Base-by-base conservation (phyloP, 2,113 vertebrate genomes). In the Sorex araneus region DNA sequence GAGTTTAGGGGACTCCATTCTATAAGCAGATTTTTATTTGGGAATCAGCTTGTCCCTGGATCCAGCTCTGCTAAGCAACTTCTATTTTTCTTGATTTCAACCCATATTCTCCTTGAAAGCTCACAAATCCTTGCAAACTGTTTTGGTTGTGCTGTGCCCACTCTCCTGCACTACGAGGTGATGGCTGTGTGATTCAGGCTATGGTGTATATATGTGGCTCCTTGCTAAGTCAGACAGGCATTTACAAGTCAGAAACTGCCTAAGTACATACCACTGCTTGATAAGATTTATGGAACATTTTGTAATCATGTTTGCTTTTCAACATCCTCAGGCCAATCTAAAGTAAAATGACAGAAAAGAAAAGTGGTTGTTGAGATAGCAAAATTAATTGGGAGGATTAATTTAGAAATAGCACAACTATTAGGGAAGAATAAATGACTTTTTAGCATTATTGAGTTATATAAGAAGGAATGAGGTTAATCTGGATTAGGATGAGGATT, bases 211-310 rank as follows among this genome's bases (percentile, higher is more conserved):
- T 18, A 60, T 5, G 21, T 21, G 36, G 63, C 69, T 95, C 43
- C 76, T 83, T 92, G 84, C 75, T 80, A 84, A 87, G 67, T 74
- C 47, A 71, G 84, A 81, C 90, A 91, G 85, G 84, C 80, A 45
- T 16, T 10, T 32, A 85, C 87, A 90, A 69, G 74, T 88, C 43
- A 30, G 6, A 95, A 78, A 92, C 2, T 15, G 66, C 30, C 70
- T 76, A 23, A 60, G 13, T 82, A 87, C 36, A 69, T 40, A 34
- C 57, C 57, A 90, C 63, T 88, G 85, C 95, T 93, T 94, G 88
- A 94, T 87, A 95, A 90, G 76, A 82, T 73, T 67, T 30, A n/a
- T 43, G 27, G n/a, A 92, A 88, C 27, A 71, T 88, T 95, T 50
- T 94, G 57, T 94, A 92, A 93, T 50, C 25, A 57, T 66, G 69